Evolutionary conservation across 2,113 vertebrate genomes (phyloP), one percentile per base, ranked within the genome.

Genomic region (Pseudorhombus dupliciocellatus): DNA sequence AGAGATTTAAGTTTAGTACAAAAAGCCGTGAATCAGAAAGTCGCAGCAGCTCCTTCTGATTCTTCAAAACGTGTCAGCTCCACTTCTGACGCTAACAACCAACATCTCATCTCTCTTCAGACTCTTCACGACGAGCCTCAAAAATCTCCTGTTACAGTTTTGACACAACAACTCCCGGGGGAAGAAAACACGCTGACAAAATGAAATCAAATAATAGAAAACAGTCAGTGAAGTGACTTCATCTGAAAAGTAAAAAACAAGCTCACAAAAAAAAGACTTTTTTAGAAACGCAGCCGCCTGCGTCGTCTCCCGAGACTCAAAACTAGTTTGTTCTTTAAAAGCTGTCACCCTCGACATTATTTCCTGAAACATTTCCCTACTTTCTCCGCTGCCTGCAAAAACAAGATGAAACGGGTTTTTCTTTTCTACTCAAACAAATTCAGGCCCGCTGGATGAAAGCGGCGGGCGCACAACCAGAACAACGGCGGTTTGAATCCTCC

Each of bases 291-390:
- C 46, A 0, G 1, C 20, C 40, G 40, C 40, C 34, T 11, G 34
- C 34, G 10, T 46, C 46, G 14, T 66, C 58, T 67, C 62, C 55
- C 8, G 68, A 61, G 59, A 70, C 57, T 55, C 54, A 31, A 28
- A 78, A 63, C 24, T 0, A 44, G 59, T 57, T 70, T 66, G 42
- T 62, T 34, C 63, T 77, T n/a, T 52, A 1, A 6, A 44, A 44
- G 15, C 40, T 6, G 40, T 18, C 40, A 18, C 15, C 1, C 40
- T 44, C 15, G 0, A 4, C 15, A 44, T 44, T 18, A 15, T 5
- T 5, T 20, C 20, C 46, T 48, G 40, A 20, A 48, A 20, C 46
- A n/a, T 48, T n/a, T 48, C 16, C 1, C 46, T 20, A 18, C 4
- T 18, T 44, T 44, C 40, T 44, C 40, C 4, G 7, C 40, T 4